These are phyloP conservation scores for Budorcas taxicolor DNA, from an alignment of 2,113 vertebrate genomes.

Conservation along the genomic window DNA sequence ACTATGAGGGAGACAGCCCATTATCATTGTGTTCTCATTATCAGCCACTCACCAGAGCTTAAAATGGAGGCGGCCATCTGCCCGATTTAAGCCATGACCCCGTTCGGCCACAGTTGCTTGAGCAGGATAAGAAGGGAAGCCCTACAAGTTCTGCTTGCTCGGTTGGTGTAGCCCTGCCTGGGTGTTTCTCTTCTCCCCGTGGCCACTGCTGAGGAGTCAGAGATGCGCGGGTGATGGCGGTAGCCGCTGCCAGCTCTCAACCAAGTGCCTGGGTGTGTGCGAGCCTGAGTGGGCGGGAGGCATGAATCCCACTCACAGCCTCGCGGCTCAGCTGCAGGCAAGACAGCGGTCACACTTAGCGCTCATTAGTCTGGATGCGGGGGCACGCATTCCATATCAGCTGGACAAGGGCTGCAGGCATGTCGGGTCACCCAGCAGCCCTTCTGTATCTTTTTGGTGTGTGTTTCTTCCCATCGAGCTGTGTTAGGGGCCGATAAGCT, in stretches of 20 bases:
- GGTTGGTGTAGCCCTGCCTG: neutral
- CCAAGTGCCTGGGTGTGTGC: rapidly evolving
- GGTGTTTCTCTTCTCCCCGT: neutral
- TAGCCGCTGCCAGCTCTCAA: neutral
- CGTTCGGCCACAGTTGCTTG: neutral
- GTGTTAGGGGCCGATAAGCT: conserved; percentile 18
- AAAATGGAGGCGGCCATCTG: neutral
- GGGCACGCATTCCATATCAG: neutral
- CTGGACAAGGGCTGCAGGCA: neutral
- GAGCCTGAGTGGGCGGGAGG: neutral
- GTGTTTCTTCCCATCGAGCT: neutral
- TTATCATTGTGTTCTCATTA: neutral
- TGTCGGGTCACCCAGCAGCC: neutral
- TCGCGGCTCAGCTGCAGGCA: neutral
- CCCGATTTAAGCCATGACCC: neutral
- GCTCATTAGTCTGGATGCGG: conserved; percentile 16
- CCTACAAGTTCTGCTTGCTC: neutral
- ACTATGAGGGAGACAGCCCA: neutral
- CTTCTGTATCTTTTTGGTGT: neutral
- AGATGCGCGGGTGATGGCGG: neutral
- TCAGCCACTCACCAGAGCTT: neutral
- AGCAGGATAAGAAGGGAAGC: neutral
- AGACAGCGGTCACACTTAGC: neutral
- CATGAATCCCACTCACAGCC: neutral
- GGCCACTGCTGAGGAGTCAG: neutral